Evolutionary conservation across 2,113 vertebrate genomes (phyloP).

Genomic region (Solenodon paradoxus): DNA sequence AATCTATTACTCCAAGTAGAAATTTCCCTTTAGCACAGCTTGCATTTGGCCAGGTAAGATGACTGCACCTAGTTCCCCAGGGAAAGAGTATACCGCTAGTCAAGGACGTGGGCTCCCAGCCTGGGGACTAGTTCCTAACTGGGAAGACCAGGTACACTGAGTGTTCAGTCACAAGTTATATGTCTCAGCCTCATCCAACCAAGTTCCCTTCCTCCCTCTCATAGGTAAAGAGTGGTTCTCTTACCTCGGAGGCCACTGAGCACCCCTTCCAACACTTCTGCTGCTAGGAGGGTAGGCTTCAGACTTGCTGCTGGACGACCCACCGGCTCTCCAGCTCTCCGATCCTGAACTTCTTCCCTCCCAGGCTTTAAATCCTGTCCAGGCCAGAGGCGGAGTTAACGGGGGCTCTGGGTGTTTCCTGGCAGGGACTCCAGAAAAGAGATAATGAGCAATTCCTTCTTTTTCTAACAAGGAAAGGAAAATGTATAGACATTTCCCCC

Average conservation of each 20-base stretch:
- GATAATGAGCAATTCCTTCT: constrained; percentile 46
- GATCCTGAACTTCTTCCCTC: constrained; percentile 45
- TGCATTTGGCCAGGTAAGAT: not conserved
- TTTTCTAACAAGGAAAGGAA: constrained; percentile 39
- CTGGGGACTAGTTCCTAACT: not conserved
- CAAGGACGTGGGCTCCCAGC: not conserved
- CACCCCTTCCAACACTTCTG: not conserved
- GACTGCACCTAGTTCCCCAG: accelerated
- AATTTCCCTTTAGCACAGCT: not conserved
- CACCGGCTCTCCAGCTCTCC: not conserved
- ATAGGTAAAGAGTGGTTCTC: not conserved
- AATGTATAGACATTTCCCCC: constrained; percentile 3
- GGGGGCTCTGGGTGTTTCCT: not conserved
- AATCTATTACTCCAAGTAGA: not conserved
- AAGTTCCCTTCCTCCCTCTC: not conserved
- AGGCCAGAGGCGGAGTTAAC: constrained; percentile 55
- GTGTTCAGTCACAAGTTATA: accelerated
- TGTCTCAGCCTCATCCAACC: not conserved
- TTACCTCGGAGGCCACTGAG: constrained; percentile 56
- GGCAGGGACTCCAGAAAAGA: not conserved
- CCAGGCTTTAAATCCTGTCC: constrained; percentile 63
- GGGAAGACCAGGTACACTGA: not conserved
- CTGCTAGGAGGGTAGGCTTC: not conserved
- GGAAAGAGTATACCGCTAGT: too few species aligned
- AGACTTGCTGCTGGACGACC: not conserved